Evolutionary conservation across 2,797 vertebrate species (phyloP), one percentile per base, ranked within the genome.

Genomic region (Ptychobarbus kaznakovi): DNA sequence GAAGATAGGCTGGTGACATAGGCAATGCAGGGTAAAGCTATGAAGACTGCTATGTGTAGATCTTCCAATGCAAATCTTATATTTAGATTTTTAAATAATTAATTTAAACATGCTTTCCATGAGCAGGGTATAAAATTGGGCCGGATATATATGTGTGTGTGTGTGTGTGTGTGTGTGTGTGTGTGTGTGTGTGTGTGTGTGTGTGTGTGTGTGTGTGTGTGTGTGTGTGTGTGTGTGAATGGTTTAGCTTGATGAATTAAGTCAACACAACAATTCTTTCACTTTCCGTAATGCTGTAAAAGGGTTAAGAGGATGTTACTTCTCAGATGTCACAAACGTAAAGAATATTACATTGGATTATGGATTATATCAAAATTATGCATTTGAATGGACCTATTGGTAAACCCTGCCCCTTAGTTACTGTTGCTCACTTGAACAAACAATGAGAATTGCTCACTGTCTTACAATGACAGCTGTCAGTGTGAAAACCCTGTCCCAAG

Each of bases 1-100:
- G 56, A 75, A 82, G 69, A 69, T 32, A 70, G 58, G 63, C 63
- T 58, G 20, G 66, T 72, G 63, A 11, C 68, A 22, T n/a, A 20
- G 16, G 20, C 42, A 4, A 51, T 66, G 35, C 66, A 72, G 68
- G 68, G n/a, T 80, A 44, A 58, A 51, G 49, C 51, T 22, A 13
- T 18, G 22, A 81, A 69, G 80, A 25, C 15, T 58, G 42, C 35
- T 18, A 20, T 22, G 53, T 61, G 40, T 22, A 78, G 32, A 38
- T 8, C n/a, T 77, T 38, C 38, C 35, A 58, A n/a, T 58, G 20
- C 22, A 77, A 13, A 15, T 77, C 51, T 38, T 38, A 4, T 3
- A 8, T 13, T 38, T 56, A 1, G 56, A 56, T 56, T 76, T 32
- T 56, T 76, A 38, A 56, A 76, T 76, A 76, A 56, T 56, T 76